phyloP scores from a whole-genome alignment of 2,888 invertebrate genomes.

The Microctonus aethiopoides region DNA sequence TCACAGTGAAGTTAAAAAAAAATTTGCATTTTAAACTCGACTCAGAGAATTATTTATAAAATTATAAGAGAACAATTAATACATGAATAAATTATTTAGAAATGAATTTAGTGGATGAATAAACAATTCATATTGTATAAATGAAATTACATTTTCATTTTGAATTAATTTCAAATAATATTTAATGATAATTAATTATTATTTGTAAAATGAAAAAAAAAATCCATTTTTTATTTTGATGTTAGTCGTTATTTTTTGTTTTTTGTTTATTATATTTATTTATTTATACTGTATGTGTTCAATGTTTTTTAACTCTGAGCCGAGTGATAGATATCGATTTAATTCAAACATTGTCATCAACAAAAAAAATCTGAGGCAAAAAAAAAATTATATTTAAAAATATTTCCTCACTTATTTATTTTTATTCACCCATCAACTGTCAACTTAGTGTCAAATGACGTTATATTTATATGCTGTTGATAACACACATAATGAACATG shows the following conservation, averaged over 20 bases:
- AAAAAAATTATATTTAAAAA: background rate
- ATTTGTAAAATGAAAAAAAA: no score
- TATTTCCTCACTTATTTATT: background rate
- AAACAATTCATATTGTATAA: no score
- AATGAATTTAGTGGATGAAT: no score
- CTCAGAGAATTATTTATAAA: constrained; percentile 9
- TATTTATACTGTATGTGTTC: background rate
- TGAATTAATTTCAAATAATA: background rate
- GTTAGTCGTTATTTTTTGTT: background rate
- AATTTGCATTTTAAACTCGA: background rate
- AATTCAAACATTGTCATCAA: background rate
- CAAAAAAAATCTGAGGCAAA: no score
- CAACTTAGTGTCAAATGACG: background rate
- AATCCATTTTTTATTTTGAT: no score
- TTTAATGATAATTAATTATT: no score
- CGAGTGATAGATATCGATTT: background rate
- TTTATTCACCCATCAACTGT: background rate
- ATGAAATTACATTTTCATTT: no score
- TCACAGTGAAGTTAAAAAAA: constrained; percentile 24
- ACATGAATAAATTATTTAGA: no score
- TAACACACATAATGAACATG: background rate
- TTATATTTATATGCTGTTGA: background rate
- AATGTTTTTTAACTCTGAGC: background rate
- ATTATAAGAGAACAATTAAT: background rate
- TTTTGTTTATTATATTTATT: background rate